phyloP scores from a whole-genome alignment of 2,888 invertebrate species.

The Argynnis bischoffii region DNA sequence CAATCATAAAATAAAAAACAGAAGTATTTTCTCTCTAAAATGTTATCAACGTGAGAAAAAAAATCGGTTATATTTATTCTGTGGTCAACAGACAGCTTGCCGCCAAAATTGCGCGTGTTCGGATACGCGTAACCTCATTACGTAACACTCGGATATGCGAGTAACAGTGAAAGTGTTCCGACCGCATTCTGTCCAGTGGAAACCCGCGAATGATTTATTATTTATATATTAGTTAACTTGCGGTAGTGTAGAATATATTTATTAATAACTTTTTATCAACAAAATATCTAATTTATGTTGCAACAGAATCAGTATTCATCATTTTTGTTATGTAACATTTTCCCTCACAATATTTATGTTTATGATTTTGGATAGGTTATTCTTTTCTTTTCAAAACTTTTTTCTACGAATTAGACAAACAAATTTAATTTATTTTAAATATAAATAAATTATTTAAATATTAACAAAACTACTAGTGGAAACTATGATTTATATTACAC shows the following conservation, averaged over 20 bases:
- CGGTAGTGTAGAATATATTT: slow-evolving; percentile 14
- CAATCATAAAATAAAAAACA: background rate
- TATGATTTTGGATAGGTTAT: too few relatives aligned
- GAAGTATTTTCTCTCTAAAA: background rate
- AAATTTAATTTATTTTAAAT: too few relatives aligned
- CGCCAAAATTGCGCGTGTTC: slow-evolving; percentile 55
- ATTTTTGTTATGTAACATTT: too few relatives aligned
- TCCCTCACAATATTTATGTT: too few relatives aligned
- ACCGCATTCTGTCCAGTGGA: slow-evolving; percentile 32
- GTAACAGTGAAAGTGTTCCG: slow-evolving; percentile 36
- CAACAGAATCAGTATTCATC: background rate
- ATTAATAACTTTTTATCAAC: background rate
- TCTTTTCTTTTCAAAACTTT: too few relatives aligned
- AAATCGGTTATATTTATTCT: slow-evolving; percentile 14
- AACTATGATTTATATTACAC: too few relatives aligned
- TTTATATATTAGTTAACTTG: slow-evolving; percentile 35
- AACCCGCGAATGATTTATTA: slow-evolving; percentile 35
- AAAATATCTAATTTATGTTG: background rate
- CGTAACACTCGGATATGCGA: slow-evolving; percentile 52
- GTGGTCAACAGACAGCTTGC: slow-evolving; percentile 60
- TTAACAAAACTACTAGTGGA: too few relatives aligned
- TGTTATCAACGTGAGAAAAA: slow-evolving; percentile 19
- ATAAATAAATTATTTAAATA: too few relatives aligned
- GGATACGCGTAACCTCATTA: slow-evolving; percentile 47
- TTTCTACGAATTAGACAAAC: too few relatives aligned